Evolutionary conservation across 2,888 invertebrate genomes (phyloP).

Genomic region (Xylota segnis): DNA sequence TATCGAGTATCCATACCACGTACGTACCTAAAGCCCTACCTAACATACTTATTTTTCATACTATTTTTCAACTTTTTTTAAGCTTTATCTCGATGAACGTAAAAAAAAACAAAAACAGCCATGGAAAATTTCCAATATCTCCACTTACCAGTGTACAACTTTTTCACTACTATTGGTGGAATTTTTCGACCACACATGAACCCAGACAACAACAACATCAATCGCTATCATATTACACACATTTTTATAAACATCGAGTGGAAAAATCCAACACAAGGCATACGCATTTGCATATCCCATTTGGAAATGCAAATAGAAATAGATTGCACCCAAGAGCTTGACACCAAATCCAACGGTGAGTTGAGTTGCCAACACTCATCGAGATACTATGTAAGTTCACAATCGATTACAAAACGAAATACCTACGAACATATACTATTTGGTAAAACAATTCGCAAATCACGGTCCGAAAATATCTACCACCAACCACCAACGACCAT

Average conservation of each 20-base stretch:
- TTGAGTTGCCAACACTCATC: not conserved
- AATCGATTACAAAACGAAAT: constrained; percentile 2
- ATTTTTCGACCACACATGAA: not conserved
- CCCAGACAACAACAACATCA: not conserved
- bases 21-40: too few species aligned
- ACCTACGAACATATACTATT: too few species aligned
- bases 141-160: not conserved
- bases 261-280: constrained; percentile 27
- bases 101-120: not conserved
- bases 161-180: too few species aligned
- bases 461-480: constrained; percentile 15
- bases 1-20: too few species aligned
- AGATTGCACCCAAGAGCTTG: not conserved
- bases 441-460: constrained; percentile 1
- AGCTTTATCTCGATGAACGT: not conserved
- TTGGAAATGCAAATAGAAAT: constrained; percentile 26
- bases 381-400: constrained; percentile 13
- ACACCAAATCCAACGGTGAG: not conserved
- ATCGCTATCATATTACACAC: not conserved
- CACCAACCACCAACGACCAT: constrained; percentile 19
- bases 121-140: constrained; percentile 27
- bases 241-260: not conserved
- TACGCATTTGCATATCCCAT: not conserved
- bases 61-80: too few species aligned
- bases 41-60: too few species aligned